Percentiles rank a stretch among this genome's conserved stretches.
Evolutionary conservation across 37 sponge, comb jelly and placozoan species (phyloP).

Genomic region (Tethya wilhelma): DNA sequence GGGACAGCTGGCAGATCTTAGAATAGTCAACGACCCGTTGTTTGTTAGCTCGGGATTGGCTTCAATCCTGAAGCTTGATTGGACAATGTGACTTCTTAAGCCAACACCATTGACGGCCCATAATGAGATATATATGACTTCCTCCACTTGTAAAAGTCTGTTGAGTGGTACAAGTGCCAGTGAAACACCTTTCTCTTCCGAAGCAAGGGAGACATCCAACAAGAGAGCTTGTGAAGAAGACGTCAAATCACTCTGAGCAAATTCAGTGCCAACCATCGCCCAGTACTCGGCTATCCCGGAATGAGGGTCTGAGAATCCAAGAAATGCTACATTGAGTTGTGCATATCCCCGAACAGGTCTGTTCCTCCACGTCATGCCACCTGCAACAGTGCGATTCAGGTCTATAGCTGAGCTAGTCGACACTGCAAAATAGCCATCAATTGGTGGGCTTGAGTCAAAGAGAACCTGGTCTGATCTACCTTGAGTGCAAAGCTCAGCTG

Average conservation of each 20-base stretch:
- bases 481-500: slow-evolving; percentile 54
- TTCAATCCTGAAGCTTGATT: slow-evolving; percentile 61
- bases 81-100: slow-evolving; percentile 44
- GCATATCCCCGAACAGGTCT: neutral
- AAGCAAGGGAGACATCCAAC: neutral
- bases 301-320: slow-evolving; percentile 85
- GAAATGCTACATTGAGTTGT: slow-evolving; percentile 55
- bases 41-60: neutral
- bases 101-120: slow-evolving; percentile 87
- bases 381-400: slow-evolving; percentile 42
- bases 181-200: neutral
- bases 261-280: slow-evolving; percentile 61
- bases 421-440: slow-evolving; percentile 85
- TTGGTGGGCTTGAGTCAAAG: slow-evolving; percentile 83
- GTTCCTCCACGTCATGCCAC: slow-evolving; percentile 75
- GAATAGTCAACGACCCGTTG: slow-evolving; percentile 44
- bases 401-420: slow-evolving; percentile 31
- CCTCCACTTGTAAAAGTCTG: neutral
- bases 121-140: slow-evolving; percentile 48
- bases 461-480: slow-evolving; percentile 34
- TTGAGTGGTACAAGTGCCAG: slow-evolving; percentile 5
- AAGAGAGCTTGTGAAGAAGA: neutral
- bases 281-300: slow-evolving; percentile 55
- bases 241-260: slow-evolving; percentile 22
- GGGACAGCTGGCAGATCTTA: slow-evolving; percentile 55